These are phyloP conservation scores for Aplocera efformata DNA, from an alignment of 2,888 invertebrate genomes.

Conservation along the genomic window DNA sequence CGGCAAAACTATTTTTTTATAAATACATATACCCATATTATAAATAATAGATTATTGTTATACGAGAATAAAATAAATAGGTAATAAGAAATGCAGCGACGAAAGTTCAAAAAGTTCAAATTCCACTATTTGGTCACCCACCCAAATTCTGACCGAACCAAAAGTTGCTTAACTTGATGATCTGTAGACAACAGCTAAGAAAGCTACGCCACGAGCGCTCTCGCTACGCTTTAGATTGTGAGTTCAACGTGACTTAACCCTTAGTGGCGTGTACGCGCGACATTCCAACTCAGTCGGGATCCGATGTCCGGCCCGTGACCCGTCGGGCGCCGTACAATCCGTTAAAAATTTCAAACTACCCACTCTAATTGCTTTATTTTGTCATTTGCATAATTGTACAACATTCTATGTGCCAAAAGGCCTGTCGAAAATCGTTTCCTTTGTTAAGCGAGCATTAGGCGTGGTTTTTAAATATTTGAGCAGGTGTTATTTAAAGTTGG, in stretches of 20 bases:
- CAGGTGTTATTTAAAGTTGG: neutral
- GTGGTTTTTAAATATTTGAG: constrained; percentile 13
- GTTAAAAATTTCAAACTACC: constrained; percentile 30
- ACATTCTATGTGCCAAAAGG: constrained; percentile 28
- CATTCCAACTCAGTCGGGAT: constrained; percentile 11
- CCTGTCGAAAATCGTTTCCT: constrained; percentile 25
- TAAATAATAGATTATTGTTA: too few species aligned
- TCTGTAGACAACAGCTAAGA: too few species aligned
- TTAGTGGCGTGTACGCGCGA: constrained; percentile 6
- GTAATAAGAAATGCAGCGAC: too few species aligned
- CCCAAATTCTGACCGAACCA: too few species aligned
- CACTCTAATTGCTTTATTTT: constrained; percentile 43
- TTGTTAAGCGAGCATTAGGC: constrained; percentile 22
- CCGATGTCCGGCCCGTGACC: constrained; percentile 15
- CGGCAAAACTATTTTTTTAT: too few species aligned
- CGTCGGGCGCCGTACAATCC: constrained; percentile 8
- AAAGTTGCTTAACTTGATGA: too few species aligned
- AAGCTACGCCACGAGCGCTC: too few species aligned
- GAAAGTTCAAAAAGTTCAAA: too few species aligned
- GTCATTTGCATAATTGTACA: constrained; percentile 40
- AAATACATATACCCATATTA: too few species aligned
- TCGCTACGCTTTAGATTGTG: too few species aligned
- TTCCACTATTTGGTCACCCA: too few species aligned
- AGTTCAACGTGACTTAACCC: constrained; percentile 11
- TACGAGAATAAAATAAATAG: too few species aligned